A percentile compares a stretch with the other conserved stretches of the same genome.
Conservation (phyloP, 2,797 vertebrate genomes). For the Ammospiza maritima region DNA sequence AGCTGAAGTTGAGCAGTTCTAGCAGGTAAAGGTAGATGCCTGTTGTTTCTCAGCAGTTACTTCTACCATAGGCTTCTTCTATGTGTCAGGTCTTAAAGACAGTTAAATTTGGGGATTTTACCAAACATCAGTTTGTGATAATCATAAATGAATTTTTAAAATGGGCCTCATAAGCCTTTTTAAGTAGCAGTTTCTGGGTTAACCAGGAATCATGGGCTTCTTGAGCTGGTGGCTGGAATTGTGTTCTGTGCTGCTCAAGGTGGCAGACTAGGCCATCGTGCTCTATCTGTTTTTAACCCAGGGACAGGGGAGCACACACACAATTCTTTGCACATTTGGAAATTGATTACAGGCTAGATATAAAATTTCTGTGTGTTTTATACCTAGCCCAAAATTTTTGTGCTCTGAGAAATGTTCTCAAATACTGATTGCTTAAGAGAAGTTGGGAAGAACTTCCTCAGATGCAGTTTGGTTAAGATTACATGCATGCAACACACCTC, state of each 20-base stretch:
- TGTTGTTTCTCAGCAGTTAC: neutral
- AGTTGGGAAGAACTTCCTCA: neutral
- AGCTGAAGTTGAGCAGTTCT: neutral
- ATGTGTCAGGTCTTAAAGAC: neutral
- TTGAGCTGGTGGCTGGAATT: neutral
- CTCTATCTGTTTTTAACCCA: neutral
- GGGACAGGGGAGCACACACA: accelerated
- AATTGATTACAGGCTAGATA: neutral
- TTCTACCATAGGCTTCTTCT: neutral
- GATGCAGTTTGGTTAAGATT: neutral
- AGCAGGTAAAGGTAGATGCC: neutral
- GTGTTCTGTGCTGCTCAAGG: neutral
- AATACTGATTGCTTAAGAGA: neutral
- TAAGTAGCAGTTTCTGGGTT: neutral
- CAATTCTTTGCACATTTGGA: neutral
- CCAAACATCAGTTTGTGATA: neutral
- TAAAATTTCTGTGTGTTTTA: neutral
- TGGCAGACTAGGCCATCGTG: neutral
- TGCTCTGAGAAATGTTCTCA: neutral
- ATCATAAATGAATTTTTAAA: neutral
- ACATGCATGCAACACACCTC: accelerated
- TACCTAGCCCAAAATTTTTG: neutral
- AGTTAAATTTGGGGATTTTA: neutral
- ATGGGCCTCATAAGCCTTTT: neutral
- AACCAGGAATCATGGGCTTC: neutral